Evolutionary conservation across 2,797 vertebrate species (phyloP), one percentile per base, ranked within the genome.

Genomic region (Rhinatrema bivittatum): DNA sequence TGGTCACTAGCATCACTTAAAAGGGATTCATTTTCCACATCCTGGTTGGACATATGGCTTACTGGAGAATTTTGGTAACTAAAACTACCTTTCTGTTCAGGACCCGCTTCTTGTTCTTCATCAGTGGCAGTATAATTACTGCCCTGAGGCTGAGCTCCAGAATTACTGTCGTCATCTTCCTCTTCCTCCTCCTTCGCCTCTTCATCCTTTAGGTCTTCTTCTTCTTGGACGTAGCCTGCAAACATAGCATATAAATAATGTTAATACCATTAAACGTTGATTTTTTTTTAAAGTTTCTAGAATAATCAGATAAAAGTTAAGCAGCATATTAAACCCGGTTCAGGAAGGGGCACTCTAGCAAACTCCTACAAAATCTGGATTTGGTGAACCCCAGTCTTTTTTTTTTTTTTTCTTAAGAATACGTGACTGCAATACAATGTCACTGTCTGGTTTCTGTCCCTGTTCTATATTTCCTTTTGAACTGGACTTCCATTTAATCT

Each of bases 1-100:
- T 91, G 85, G 68, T 98, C 96, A 2, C 96, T 98, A 47, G 77
- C 64, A 18, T 99, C 95, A 7, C 96, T 99, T 36, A 97, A 74
- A 7, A 87, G 85, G 0, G 96, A 99, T 39, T 99, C 96, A 3
- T 91, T 71, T 71, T 99, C 96, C 0, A 60, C 87, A 16, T 99
- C 96, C 66, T 95, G 96, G 64, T 91, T 95, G 62, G 94, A 98
- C 42, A 93, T 27, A 35, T 94, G 89, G 42, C 94, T 99, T 41
- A 86, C 73, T 16, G 96, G 96, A 28, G 96, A 98, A 74, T 94
- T 94, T 83, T 97, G 93, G 75, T 92, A 91, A 74, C 93, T 97
- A 14, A 91, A 93, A 54, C 78, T 91, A 70, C 89, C 91, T 72
- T 93, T 97, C 56, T 76, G 90, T 70, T 94, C 96, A 0, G 82